phyloP scores from a whole-genome alignment of 92 coral and sea anemone genomes.

The Epizoanthus fatuus region DNA sequence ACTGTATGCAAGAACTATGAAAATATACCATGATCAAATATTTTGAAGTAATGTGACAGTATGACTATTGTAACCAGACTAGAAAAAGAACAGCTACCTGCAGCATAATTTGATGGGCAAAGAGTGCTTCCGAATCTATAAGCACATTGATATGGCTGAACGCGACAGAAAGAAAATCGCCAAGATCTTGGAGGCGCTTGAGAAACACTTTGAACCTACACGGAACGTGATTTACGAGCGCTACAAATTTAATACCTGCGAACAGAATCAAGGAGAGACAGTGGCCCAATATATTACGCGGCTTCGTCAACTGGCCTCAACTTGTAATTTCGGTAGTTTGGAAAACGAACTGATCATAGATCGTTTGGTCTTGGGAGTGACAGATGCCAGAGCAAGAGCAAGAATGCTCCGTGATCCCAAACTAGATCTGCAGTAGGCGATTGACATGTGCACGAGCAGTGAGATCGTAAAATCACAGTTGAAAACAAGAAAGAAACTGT shows the following conservation, averaged over 20 bases:
- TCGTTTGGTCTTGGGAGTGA: slow-evolving; percentile 33
- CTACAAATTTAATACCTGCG: too few relatives aligned
- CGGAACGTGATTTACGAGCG: not conserved
- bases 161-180: slow-evolving; percentile 20
- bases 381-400: slow-evolving; percentile 25
- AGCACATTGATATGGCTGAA: slow-evolving; percentile 28
- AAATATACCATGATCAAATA: too few relatives aligned
- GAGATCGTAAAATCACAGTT: not conserved
- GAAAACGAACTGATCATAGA: slow-evolving; percentile 30
- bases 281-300: too few relatives aligned
- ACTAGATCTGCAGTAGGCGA: slow-evolving; percentile 35
- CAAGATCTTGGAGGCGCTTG: not conserved
- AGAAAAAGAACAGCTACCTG: too few relatives aligned
- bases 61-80: too few relatives aligned
- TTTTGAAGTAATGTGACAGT: too few relatives aligned
- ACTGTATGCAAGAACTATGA: too few relatives aligned
- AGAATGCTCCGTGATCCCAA: slow-evolving; percentile 33
- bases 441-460: slow-evolving; percentile 19
- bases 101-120: too few relatives aligned
- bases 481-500: not conserved
- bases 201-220: not conserved
- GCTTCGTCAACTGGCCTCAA: slow-evolving; percentile 21
- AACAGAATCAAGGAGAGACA: too few relatives aligned
- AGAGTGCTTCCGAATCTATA: slow-evolving; percentile 27
- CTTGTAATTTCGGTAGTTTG: slow-evolving; percentile 37